phyloP scores from a whole-genome alignment of 2,888 invertebrate genomes.

The Cheilosia grossa region DNA sequence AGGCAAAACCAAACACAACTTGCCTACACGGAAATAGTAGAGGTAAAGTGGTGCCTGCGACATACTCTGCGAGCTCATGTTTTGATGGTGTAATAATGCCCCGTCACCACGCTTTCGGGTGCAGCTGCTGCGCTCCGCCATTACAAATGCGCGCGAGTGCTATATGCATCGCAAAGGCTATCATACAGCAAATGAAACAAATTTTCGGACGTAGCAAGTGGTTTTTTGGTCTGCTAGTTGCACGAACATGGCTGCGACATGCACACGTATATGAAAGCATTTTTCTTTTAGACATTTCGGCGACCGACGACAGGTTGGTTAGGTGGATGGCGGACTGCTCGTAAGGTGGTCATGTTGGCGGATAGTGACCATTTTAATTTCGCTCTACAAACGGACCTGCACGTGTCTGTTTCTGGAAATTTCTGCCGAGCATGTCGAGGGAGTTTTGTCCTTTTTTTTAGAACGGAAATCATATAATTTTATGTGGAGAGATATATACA shows the following conservation, averaged over 20 bases:
- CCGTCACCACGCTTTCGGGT: constrained; percentile 12
- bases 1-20: neutral
- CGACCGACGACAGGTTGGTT: constrained; percentile 39
- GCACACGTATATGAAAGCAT: constrained; percentile 21
- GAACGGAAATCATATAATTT: no score
- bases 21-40: constrained; percentile 69
- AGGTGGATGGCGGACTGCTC: constrained; percentile 9
- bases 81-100: constrained; percentile 63
- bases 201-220: constrained; percentile 56
- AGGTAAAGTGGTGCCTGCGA: constrained; percentile 53
- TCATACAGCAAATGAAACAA: constrained; percentile 37
- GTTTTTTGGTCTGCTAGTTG: constrained; percentile 59
- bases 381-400: no score
- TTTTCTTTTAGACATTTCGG: constrained; percentile 63
- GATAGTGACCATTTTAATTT: neutral
- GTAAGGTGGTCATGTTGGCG: constrained; percentile 33
- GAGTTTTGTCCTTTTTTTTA: no score
- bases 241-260: constrained; percentile 47
- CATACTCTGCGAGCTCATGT: constrained; percentile 39
- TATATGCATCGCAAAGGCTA: neutral
- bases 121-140: constrained; percentile 38
- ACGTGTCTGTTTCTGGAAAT: no score
- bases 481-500: no score
- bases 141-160: neutral
- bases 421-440: no score